phyloP scores from a whole-genome alignment of 2,113 vertebrate species.

The Hippopotamus amphibius region DNA sequence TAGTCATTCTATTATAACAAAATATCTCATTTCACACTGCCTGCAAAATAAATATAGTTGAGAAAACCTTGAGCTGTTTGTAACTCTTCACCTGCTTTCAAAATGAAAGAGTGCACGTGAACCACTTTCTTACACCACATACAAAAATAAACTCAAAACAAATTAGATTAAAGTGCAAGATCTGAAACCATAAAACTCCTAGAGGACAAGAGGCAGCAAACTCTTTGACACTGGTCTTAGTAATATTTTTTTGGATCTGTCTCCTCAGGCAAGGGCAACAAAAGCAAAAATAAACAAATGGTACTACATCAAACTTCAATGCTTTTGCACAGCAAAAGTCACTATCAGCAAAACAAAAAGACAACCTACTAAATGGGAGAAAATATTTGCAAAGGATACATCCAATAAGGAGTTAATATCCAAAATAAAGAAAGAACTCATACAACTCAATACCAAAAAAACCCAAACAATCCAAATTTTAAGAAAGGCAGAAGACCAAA shows the following conservation, averaged over 20 bases:
- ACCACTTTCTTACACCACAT: neutral
- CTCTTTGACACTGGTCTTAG: neutral
- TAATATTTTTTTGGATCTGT: neutral
- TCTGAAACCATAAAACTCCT: neutral
- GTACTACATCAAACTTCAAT: neutral
- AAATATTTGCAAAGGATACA: neutral
- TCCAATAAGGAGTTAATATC: neutral
- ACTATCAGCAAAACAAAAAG: neutral
- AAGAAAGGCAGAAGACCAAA: neutral
- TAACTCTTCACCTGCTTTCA: constrained; percentile 35
- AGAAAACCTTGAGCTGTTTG: neutral
- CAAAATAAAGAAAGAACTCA: neutral
- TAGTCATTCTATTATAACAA: neutral
- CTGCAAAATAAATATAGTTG: neutral
- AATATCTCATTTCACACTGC: neutral
- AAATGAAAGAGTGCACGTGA: neutral
- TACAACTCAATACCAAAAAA: neutral
- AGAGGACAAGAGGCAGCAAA: neutral
- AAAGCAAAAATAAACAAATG: neutral
- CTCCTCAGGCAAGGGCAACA: neutral
- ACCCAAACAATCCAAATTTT: neutral
- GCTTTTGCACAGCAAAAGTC: neutral
- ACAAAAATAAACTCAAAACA: neutral
- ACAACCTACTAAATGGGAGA: neutral
- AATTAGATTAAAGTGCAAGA: neutral